These are phyloP conservation scores for Parapristionchus giblindavisi DNA, from an alignment of 2,888 invertebrate species.

Conservation along the genomic window DNA sequence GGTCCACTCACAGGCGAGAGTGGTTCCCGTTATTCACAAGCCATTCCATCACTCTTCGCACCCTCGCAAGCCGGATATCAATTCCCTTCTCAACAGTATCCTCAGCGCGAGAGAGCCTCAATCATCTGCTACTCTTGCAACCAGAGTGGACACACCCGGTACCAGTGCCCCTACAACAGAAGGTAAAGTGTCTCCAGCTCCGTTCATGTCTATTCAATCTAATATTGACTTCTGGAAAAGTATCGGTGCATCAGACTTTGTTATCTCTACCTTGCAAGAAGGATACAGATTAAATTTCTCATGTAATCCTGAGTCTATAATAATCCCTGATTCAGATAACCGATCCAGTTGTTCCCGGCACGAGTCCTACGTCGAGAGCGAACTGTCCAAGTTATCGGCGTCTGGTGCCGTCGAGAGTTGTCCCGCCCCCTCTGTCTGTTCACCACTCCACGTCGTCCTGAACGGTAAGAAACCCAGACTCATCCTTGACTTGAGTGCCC, in stretches of 20 bases:
- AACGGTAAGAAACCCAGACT: slow-evolving; percentile 3
- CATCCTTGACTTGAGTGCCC: neutral
- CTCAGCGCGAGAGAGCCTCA: too few species aligned
- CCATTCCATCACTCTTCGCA: too few species aligned
- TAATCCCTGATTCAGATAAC: neutral
- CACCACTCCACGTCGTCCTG: neutral
- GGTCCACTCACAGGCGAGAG: too few species aligned
- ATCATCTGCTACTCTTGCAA: too few species aligned
- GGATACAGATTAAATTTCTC: neutral
- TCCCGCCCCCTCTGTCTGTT: neutral
- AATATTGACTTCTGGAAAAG: neutral
- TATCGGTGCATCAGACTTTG: slow-evolving; percentile 16
- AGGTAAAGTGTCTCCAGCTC: too few species aligned
- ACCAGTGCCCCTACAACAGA: too few species aligned
- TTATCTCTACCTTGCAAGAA: neutral
- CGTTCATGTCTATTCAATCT: too few species aligned
- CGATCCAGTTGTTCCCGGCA: neutral
- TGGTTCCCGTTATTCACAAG: too few species aligned
- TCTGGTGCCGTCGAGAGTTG: neutral
- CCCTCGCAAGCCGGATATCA: too few species aligned
- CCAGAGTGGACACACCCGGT: too few species aligned
- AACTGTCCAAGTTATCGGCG: neutral
- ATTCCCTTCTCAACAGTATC: too few species aligned
- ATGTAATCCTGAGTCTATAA: neutral
- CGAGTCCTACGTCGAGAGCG: neutral